Base-by-base conservation (phyloP, 2,888 invertebrate species). In the Lobophora halterata region DNA sequence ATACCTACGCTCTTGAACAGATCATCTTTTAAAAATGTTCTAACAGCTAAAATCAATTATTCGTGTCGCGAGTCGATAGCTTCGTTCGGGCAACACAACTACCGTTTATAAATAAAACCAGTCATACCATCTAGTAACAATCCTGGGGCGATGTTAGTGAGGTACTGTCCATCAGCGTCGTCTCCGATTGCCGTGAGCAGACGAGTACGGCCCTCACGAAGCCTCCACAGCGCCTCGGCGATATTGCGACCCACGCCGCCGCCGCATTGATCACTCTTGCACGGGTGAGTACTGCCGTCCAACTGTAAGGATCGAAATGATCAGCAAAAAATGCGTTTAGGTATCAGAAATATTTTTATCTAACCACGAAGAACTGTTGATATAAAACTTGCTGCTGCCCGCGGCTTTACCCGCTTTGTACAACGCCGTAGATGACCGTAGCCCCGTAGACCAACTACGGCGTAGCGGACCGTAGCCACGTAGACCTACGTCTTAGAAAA, bases 171-270 rank as follows among this genome's bases (percentile, higher is more conserved):
- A 23, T 83, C 83, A 1, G 72, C 61, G 71, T 97, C 97, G 33
- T 90, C 85, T 0, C 96, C 97, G 2, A 97, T 71, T 0, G 92
- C 93, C 0, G 96, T 93, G 20, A 97, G 86, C 24, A 97, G 90
- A 11, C 89, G 86, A 30, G 95, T 90, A 20, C 89, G 74, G 0
- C 92, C 90, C 0, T 89, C 89, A 17, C 93, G 92, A 13, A 97
- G 87, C 58, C 93, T 91, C 58, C 90, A 90, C 30, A 99, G 81
- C 9, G 95, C 95, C 60, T 97, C 96, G 1, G 96, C 95, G 33
- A 98, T 89, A 75, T 99, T 99, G 30, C 98, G 90, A 0, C 93
- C 98, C 0, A 99, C 99, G 6, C 99, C 99, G 5, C 98, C 98
- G 3, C 91, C 91, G 37, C 90, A 90, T 59, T 91, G 90, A 25